Evolutionary conservation across 2,888 invertebrate species (phyloP).

Genomic region (Nemotelus nigrinus): DNA sequence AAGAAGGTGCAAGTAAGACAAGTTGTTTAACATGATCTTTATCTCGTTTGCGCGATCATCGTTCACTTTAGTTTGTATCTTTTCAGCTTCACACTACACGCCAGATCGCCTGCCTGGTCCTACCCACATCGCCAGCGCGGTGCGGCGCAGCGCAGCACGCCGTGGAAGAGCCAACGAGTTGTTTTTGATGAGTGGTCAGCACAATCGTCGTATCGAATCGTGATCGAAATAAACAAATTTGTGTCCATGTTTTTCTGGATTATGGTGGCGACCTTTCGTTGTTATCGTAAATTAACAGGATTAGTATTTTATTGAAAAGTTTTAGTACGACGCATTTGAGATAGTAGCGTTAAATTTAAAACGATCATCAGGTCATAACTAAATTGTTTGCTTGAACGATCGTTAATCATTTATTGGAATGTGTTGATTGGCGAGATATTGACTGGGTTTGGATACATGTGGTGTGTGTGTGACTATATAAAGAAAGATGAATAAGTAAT

Average conservation of each 20-base stretch:
- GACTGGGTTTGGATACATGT: background rate
- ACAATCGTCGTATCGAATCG: slow-evolving; percentile 22
- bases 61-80: slow-evolving; percentile 45
- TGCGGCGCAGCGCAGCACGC: background rate
- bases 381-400: background rate
- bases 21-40: slow-evolving; percentile 66
- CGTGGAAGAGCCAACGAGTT: slow-evolving; percentile 1
- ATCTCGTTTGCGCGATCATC: slow-evolving; percentile 56
- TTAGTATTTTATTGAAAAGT: slow-evolving; percentile 36
- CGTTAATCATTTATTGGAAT: background rate
- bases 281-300: slow-evolving; percentile 41
- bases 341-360: slow-evolving; percentile 33
- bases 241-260: slow-evolving; percentile 38
- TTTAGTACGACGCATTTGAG: slow-evolving; percentile 1
- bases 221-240: slow-evolving; percentile 39
- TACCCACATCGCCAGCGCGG: background rate
- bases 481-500: background rate
- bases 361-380: slow-evolving; percentile 11
- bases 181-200: background rate
- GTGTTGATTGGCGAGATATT: background rate
- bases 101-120: slow-evolving; percentile 53
- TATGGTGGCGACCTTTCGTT: slow-evolving; percentile 42
- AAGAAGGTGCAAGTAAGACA: slow-evolving; percentile 63
- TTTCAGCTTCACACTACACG: slow-evolving; percentile 52
- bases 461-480: background rate